Conservation (phyloP, 23 tunicate species). For the Ascidia mentula region DNA sequence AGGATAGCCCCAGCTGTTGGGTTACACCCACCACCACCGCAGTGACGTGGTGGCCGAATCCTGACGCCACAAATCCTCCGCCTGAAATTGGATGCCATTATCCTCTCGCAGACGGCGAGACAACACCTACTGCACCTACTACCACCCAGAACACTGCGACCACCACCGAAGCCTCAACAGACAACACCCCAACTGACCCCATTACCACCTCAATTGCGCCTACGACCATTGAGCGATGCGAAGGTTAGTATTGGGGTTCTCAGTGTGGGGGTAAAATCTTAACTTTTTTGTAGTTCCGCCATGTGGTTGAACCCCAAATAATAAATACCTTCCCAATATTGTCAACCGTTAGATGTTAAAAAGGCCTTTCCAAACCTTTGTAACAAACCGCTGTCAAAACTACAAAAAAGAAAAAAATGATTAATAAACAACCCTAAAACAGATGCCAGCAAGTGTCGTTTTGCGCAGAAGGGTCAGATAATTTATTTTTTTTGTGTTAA, state of each 20-base stretch:
- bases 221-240: slow-evolving; percentile 28
- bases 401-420: no score
- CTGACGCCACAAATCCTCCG: slow-evolving; percentile 46
- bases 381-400: no score
- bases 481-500: no score
- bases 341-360: no score
- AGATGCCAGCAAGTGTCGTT: no score
- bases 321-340: no score
- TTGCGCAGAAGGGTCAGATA: no score
- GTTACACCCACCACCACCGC: slow-evolving; percentile 50
- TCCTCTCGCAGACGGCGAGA: slow-evolving; percentile 13
- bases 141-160: background rate
- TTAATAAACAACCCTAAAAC: no score
- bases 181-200: slow-evolving; percentile 7
- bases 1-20: slow-evolving; percentile 56
- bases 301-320: no score
- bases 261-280: no score
- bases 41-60: slow-evolving; percentile 79
- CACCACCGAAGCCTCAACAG: slow-evolving; percentile 24
- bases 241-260: no score
- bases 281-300: background rate
- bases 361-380: no score
- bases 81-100: slow-evolving; percentile 43
- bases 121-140: slow-evolving; percentile 30
- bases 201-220: background rate